Conservation (phyloP, 1,140 invertebrate species). For the Tetraneura akinire region DNA sequence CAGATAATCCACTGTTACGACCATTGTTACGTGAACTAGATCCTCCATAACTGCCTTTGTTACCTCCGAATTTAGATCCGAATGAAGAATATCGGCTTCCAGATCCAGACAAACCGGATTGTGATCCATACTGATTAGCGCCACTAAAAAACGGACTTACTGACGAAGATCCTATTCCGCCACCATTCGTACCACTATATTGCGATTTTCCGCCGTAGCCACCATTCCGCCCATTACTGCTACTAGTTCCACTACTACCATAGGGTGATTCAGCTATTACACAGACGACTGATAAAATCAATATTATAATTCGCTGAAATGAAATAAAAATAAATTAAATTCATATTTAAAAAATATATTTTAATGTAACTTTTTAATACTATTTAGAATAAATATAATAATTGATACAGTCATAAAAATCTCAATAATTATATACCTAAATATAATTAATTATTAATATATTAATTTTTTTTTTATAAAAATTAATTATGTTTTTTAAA, state of each 20-base stretch:
- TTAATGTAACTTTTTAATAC: no score
- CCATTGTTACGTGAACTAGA: conserved; percentile 29
- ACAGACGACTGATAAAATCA: conserved; percentile 15
- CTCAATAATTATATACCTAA: no score
- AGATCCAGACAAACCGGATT: conserved; percentile 5
- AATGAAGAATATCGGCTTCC: conserved; percentile 35
- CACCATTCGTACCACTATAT: background rate
- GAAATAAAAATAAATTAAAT: background rate
- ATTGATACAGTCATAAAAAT: no score
- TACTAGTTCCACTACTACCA: conserved; percentile 1
- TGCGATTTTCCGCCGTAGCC: conserved; percentile 42
- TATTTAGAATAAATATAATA: no score
- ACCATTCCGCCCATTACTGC: conserved; percentile 19
- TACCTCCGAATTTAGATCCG: conserved; percentile 41
- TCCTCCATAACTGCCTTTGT: conserved; percentile 19
- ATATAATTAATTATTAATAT: no score
- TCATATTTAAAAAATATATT: background rate
- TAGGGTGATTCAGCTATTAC: conserved; percentile 32
- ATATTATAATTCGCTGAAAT: conserved; percentile 27
- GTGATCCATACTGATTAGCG: conserved; percentile 42
- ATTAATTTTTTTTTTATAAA: no score
- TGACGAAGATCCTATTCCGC: conserved; percentile 27
- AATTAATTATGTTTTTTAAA: no score
- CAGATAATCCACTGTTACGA: conserved; percentile 5
- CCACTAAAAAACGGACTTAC: conserved; percentile 34